Evolutionary conservation across 2,797 vertebrate genomes (phyloP).

Genomic region (Podarcis lilfordi): DNA sequence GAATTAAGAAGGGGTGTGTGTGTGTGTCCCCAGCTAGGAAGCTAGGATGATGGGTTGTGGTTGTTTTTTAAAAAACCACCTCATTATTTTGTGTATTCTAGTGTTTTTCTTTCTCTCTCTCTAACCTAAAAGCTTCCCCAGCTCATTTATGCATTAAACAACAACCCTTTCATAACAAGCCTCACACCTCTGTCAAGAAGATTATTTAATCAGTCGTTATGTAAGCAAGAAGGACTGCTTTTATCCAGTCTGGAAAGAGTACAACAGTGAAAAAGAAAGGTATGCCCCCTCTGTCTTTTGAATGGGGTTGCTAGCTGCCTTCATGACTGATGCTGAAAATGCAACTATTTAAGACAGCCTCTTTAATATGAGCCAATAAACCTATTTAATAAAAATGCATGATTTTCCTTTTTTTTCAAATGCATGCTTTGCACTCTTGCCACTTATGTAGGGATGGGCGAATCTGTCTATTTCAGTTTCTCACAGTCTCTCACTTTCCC

Average conservation of each 20-base stretch:
- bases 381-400: background rate
- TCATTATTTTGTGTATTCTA: background rate
- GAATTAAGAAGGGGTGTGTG: conserved; percentile 6
- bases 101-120: background rate
- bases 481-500: too few relatives aligned
- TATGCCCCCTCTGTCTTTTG: background rate
- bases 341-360: background rate
- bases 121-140: background rate
- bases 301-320: background rate
- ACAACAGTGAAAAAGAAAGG: background rate
- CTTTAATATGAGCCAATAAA: background rate
- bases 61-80: background rate
- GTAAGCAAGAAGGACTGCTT: conserved; percentile 1
- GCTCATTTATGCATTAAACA: conserved; percentile 5
- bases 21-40: conserved; percentile 6
- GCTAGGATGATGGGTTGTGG: too few relatives aligned
- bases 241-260: background rate
- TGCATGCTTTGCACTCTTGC: background rate
- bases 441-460: too few relatives aligned
- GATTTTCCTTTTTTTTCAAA: background rate
- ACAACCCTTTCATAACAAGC: background rate
- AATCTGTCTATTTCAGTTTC: too few relatives aligned
- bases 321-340: background rate
- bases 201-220: conserved; percentile 17
- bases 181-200: background rate